Evolutionary conservation across 2,113 vertebrate species (phyloP).

Genomic region (Speoplatyrhinus poulsoni): DNA sequence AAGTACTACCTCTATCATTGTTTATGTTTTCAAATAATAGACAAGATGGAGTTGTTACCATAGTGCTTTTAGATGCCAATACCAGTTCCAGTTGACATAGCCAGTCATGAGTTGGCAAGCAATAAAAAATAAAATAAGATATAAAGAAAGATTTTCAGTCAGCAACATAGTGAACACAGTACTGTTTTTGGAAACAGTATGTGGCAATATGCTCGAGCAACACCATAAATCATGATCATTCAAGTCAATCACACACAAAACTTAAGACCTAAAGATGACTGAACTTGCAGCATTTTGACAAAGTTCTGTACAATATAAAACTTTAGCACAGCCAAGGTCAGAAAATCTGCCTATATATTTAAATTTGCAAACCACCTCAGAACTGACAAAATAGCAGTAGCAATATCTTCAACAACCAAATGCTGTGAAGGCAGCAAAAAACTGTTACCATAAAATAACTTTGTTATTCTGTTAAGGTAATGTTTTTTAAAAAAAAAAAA

Average conservation of each 20-base stretch:
- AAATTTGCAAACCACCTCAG: not conserved
- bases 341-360: too few relatives aligned
- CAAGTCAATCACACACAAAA: constrained; percentile 1
- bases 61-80: constrained; percentile 33
- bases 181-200: not conserved
- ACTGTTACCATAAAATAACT: too few relatives aligned
- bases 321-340: constrained; percentile 12
- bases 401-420: not conserved
- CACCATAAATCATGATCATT: too few relatives aligned
- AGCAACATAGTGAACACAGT: not conserved
- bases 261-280: not conserved
- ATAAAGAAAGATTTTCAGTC: not conserved
- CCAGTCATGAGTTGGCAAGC: constrained; percentile 29
- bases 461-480: too few relatives aligned
- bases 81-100: constrained; percentile 24
- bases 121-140: not conserved
- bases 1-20: not conserved
- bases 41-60: not conserved
- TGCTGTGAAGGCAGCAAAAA: too few relatives aligned
- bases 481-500: too few relatives aligned
- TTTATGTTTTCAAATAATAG: constrained; percentile 12
- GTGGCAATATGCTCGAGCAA: not conserved
- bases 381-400: not conserved
- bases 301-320: constrained; percentile 10
- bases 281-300: constrained; percentile 25